These are phyloP conservation scores for Tachysurus fulvidraco DNA, from an alignment of 2,113 vertebrate genomes.

Conservation along the genomic window DNA sequence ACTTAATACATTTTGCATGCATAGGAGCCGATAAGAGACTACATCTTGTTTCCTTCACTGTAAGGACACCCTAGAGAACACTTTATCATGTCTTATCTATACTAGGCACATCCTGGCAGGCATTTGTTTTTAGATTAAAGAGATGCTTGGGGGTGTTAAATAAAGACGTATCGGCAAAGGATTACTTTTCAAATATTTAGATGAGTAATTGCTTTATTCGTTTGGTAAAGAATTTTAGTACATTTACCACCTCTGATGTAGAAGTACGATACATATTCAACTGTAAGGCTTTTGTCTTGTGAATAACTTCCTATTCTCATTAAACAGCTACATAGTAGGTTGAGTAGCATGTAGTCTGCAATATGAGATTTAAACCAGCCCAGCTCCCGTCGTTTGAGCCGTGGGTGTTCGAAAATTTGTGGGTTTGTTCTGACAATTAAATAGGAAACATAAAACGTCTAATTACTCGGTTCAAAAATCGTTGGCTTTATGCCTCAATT, in stretches of 20 bases:
- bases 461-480: not conserved
- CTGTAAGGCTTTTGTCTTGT: not conserved
- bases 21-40: not conserved
- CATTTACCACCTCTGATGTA: not conserved
- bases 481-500: not conserved
- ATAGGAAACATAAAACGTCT: not conserved
- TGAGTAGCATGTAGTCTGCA: not conserved
- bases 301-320: not conserved
- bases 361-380: not conserved
- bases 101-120: not conserved
- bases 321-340: not conserved
- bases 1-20: not conserved
- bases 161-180: not conserved
- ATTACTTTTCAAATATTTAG: not conserved
- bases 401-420: not conserved
- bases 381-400: not conserved
- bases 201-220: not conserved
- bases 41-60: not conserved
- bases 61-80: not conserved
- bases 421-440: not conserved
- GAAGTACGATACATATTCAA: not conserved
- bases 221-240: not conserved
- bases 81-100: not conserved
- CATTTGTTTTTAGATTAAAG: not conserved
- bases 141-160: not conserved